Conservation (phyloP, 2,113 vertebrate species). For the Labeo rohita region DNA sequence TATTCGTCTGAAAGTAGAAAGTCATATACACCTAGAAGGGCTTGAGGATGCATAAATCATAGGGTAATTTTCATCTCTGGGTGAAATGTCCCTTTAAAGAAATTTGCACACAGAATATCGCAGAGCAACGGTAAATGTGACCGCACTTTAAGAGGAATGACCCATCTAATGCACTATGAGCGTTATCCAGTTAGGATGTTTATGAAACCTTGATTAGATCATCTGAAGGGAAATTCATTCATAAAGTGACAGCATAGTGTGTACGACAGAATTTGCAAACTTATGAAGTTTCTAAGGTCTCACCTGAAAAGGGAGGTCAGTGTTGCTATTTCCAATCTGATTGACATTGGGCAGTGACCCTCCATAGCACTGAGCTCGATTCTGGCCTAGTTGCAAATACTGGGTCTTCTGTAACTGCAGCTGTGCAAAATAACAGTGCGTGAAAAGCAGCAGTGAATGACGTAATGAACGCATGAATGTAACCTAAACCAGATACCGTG, state of each 20-base stretch:
- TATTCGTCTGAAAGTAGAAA: no score
- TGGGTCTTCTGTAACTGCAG: constrained; percentile 99
- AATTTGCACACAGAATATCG: neutral
- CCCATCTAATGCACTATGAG: neutral
- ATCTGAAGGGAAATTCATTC: constrained; percentile 9
- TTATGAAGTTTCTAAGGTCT: constrained; percentile 76
- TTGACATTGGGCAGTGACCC: constrained; percentile 99
- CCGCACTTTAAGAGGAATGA: neutral
- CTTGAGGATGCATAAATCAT: no score
- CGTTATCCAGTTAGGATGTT: neutral
- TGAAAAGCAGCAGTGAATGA: constrained; percentile 80
- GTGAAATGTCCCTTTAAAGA: no score
- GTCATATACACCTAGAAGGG: no score
- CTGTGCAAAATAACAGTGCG: constrained; percentile 85
- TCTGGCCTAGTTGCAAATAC: constrained; percentile 97
- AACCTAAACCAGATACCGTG: constrained; percentile 52
- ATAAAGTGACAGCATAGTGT: constrained; percentile 52
- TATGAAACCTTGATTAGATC: constrained; percentile 18
- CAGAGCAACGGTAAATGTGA: neutral
- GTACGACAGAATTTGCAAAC: constrained; percentile 63
- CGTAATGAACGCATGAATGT: constrained; percentile 65
- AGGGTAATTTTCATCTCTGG: no score
- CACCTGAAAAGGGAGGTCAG: constrained; percentile 99
- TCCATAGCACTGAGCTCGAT: constrained; percentile 97
- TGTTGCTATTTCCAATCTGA: constrained; percentile 94